Percentiles rank a stretch among this genome's conserved stretches.
Evolutionary conservation across 2,113 vertebrate species (phyloP).

Genomic region (Panthera leo): DNA sequence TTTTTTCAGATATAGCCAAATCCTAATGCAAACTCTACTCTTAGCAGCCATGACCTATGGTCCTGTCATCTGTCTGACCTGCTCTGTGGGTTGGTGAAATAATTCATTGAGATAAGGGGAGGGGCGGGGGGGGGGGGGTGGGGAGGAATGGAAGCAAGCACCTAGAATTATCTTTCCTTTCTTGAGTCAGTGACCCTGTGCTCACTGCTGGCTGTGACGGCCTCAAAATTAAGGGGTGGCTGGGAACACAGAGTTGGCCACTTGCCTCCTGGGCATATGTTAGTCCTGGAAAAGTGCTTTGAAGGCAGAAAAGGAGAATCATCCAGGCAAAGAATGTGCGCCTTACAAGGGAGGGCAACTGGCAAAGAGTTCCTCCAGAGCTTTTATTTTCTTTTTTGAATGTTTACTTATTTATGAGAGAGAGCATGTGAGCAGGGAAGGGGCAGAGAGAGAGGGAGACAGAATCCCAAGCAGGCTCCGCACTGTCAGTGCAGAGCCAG

Average conservation of each 20-base stretch:
- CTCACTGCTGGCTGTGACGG: not conserved
- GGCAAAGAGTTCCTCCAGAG: not conserved
- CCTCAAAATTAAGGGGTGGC: not conserved
- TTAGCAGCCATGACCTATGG: not conserved
- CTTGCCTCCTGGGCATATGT: not conserved
- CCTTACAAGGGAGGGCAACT: constrained; percentile 34
- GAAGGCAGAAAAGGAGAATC: constrained; percentile 15
- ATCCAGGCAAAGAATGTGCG: not conserved
- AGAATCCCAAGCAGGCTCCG: too few relatives aligned
- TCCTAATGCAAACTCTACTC: not conserved
- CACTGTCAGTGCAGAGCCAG: too few relatives aligned
- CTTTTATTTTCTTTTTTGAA: not conserved
- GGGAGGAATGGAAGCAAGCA: not conserved
- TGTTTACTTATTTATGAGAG: too few relatives aligned
- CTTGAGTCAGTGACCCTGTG: not conserved
- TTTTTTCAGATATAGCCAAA: not conserved
- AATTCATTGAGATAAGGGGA: not conserved
- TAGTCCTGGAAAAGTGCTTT: constrained; percentile 7
- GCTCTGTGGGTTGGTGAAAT: not conserved
- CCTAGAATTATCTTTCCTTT: constrained; percentile 11
- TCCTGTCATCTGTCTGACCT: not conserved
- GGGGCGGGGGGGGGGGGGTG: too few relatives aligned
- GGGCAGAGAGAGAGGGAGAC: too few relatives aligned
- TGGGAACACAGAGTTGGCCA: not conserved
- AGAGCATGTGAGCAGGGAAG: too few relatives aligned